Percentiles rank a stretch among this genome's conserved stretches.
These are phyloP conservation scores for Percina caprodes DNA, from an alignment of 2,113 vertebrate species.

Conservation along the genomic window DNA sequence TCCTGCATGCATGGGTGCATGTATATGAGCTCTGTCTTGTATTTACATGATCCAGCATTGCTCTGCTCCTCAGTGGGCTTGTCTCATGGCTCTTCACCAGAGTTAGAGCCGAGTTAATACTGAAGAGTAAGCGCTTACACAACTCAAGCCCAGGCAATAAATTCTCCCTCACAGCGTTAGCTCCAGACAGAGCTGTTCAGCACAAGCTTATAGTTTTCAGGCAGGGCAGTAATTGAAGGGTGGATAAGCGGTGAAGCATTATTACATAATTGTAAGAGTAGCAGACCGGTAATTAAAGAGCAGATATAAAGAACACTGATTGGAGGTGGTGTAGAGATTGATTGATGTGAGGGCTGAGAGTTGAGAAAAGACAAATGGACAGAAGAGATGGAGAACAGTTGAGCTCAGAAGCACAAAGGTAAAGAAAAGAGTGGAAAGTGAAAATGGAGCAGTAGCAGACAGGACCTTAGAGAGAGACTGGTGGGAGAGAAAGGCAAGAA, in stretches of 20 bases:
- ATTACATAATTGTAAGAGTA: slow-evolving; percentile 73
- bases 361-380: slow-evolving; percentile 59
- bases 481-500: slow-evolving; percentile 50
- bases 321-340: slow-evolving; percentile 51
- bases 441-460: slow-evolving; percentile 13
- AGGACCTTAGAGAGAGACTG: slow-evolving; percentile 42
- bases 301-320: slow-evolving; percentile 55
- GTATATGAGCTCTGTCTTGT: slow-evolving; percentile 51
- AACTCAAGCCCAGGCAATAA: slow-evolving; percentile 74
- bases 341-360: slow-evolving; percentile 55
- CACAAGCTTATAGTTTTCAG: slow-evolving; percentile 75
- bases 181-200: slow-evolving; percentile 72
- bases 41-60: slow-evolving; percentile 66
- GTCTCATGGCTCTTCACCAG: slow-evolving; percentile 61
- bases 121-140: slow-evolving; percentile 47
- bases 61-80: slow-evolving; percentile 47
- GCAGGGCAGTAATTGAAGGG: slow-evolving; percentile 67
- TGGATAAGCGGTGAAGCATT: slow-evolving; percentile 67
- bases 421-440: slow-evolving; percentile 22
- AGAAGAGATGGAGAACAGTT: slow-evolving; percentile 35
- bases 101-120: slow-evolving; percentile 66
- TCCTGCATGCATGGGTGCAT: slow-evolving; percentile 44
- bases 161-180: slow-evolving; percentile 75
- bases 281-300: slow-evolving; percentile 71
- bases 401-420: slow-evolving; percentile 37